phyloP scores from a whole-genome alignment of 1,140 invertebrate genomes.

The Panulirus ornatus region DNA sequence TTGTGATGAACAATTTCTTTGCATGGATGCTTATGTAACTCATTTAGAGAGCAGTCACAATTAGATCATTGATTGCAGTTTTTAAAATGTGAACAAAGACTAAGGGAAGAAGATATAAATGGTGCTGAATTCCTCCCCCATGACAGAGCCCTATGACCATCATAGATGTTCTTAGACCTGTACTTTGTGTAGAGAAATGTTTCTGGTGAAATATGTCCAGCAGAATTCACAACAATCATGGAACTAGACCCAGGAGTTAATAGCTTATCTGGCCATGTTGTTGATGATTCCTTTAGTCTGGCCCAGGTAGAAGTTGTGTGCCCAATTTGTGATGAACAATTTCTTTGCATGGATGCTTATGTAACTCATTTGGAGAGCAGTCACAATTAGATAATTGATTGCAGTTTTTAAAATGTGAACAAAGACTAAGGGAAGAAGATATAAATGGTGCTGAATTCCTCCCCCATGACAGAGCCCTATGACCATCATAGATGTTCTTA shows the following conservation, averaged over 20 bases:
- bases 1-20: conserved; percentile 48
- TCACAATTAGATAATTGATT: conserved; percentile 17
- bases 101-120: no score
- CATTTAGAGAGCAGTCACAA: conserved; percentile 31
- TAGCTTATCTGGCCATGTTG: conserved; percentile 34
- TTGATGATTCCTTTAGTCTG: conserved; percentile 36
- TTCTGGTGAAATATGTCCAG: not conserved
- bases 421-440: no score
- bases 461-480: no score
- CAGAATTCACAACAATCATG: conserved; percentile 22
- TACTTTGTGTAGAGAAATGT: not conserved
- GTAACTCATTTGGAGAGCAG: conserved; percentile 32
- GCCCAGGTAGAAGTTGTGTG: conserved; percentile 40
- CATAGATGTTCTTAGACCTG: no score
- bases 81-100: not conserved
- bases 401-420: not conserved
- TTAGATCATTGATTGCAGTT: not conserved
- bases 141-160: no score
- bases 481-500: no score
- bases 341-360: conserved; percentile 38
- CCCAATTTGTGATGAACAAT: conserved; percentile 44
- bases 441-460: no score
- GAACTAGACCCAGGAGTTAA: conserved; percentile 3
- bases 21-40: conserved; percentile 37
- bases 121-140: no score